Base-by-base conservation (phyloP, 2,888 invertebrate species). In the Ochlodes sylvanus region DNA sequence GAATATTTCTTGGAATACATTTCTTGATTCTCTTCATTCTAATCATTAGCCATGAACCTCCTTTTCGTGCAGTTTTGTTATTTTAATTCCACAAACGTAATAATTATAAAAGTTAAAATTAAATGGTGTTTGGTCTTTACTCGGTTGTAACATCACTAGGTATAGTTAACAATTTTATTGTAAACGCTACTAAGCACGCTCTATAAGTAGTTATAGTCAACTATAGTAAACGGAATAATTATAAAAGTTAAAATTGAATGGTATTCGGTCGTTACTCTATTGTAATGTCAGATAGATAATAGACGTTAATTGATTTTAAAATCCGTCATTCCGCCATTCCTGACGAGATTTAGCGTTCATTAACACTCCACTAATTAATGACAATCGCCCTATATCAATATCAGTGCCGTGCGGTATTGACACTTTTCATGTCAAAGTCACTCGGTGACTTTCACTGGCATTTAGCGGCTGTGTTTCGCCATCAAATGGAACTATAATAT, bases 381-480 rank as follows among this genome's bases (percentile, higher is more conserved):
- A 21, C 21, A 54, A 32, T 54, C n/a, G 32, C 10, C 14, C 56
- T 71, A 72, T 72, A 65, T 14, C 50, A 15, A 57, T 50, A 21
- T 57, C 47, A 76, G 75, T 12, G 12, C 9, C 77, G 75, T 74
- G 73, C 73, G 72, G 79, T 78, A 79, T 77, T 83, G 70, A 72
- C 73, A 75, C 73, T 76, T 74, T 84, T 81, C 87, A 84, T 88
- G 88, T 88, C 89, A 87, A 88, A 92, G 91, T 91, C 86, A 88
- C 84, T 84, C 80, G 85, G 83, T 85, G 86, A 90, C 92, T 93
- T 93, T 93, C 92, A 90, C 92, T 88, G 89, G 83, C 89, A 89
- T 89, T 88, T 87, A 85, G 85, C 86, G 85, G 82, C 84, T 84
- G 82, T 75, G 89, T 92, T 92, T 92, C 92, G 89, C 88, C 92